A percentile compares a stretch with the other conserved stretches of the same genome.
Conservation (phyloP, 2,888 invertebrate genomes). For the Epirrhoe alternata region DNA sequence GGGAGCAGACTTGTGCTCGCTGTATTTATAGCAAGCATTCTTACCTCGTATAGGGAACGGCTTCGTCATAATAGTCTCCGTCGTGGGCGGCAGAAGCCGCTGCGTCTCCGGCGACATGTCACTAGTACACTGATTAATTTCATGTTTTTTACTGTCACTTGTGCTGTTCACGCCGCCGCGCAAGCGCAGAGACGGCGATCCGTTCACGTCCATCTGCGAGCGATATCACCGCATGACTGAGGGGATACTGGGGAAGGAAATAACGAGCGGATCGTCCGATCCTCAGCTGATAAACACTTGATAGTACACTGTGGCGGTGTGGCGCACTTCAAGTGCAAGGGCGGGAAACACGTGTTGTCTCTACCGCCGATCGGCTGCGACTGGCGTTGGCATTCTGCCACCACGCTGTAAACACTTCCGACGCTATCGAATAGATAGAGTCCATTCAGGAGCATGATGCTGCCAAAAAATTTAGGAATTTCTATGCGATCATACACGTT, state of each 20-base stretch:
- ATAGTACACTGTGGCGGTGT: conserved; percentile 40
- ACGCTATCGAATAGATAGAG: conserved; percentile 36
- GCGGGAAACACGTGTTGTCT: conserved; percentile 22
- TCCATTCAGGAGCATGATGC: conserved; percentile 29
- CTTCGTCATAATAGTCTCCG: conserved; percentile 94
- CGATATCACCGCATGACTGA: conserved; percentile 77
- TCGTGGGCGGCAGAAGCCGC: conserved; percentile 90
- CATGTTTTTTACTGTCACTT: conserved; percentile 78
- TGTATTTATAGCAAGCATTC: conserved; percentile 60
- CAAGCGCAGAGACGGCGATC: conserved; percentile 78
- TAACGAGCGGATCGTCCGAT: conserved; percentile 39
- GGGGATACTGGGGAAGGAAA: conserved; percentile 13
- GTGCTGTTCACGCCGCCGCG: conserved; percentile 72
- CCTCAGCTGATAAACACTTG: conserved; percentile 44
- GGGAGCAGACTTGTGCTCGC: conserved; percentile 38
- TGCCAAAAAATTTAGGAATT: conserved; percentile 32
- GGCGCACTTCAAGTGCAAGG: conserved; percentile 59
- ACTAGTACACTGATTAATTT: conserved; percentile 87
- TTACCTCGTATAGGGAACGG: conserved; percentile 94
- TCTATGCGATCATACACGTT: conserved; percentile 23
- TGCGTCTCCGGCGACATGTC: conserved; percentile 89
- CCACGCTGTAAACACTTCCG: conserved; percentile 50
- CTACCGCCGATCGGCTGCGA: conserved; percentile 33
- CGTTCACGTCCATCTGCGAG: conserved; percentile 75
- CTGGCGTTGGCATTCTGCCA: conserved; percentile 53